A percentile compares a stretch with the other conserved stretches of the same genome.
These are phyloP conservation scores for Aphidius colemani DNA, from an alignment of 2,888 invertebrate genomes.

Conservation along the genomic window DNA sequence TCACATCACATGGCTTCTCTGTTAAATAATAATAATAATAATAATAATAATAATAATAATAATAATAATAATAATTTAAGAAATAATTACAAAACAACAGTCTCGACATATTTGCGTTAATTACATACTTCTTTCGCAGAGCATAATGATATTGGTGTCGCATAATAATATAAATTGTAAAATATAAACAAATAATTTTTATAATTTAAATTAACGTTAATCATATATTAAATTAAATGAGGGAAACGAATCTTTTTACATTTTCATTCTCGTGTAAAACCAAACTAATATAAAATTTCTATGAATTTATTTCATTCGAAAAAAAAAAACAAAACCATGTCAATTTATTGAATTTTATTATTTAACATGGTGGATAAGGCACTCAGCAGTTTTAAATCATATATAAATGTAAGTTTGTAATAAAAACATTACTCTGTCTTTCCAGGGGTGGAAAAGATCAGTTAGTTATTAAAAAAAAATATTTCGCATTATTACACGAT, in stretches of 20 bases:
- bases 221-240: conserved; percentile 20
- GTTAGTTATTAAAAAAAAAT: neutral
- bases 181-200: neutral
- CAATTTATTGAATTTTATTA: too few relatives aligned
- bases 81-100: conserved; percentile 15
- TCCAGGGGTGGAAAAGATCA: neutral
- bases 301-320: too few relatives aligned
- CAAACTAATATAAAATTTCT: too few relatives aligned
- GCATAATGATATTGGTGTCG: too few relatives aligned
- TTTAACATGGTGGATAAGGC: too few relatives aligned
- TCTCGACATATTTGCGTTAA: conserved; percentile 3
- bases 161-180: neutral
- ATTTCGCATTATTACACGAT: conserved; percentile 1
- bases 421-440: conserved; percentile 5
- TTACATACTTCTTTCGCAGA: neutral
- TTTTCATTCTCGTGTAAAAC: too few relatives aligned
- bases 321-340: too few relatives aligned
- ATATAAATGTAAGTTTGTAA: conserved; percentile 15
- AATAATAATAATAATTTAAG: neutral
- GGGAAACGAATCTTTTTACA: too few relatives aligned
- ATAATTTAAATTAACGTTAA: neutral
- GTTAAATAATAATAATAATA: conserved; percentile 11
- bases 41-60: conserved; percentile 7
- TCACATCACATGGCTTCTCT: conserved; percentile 25
- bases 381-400: neutral